Base-by-base conservation (phyloP, 2,797 vertebrate species). In the Balearica regulorum region DNA sequence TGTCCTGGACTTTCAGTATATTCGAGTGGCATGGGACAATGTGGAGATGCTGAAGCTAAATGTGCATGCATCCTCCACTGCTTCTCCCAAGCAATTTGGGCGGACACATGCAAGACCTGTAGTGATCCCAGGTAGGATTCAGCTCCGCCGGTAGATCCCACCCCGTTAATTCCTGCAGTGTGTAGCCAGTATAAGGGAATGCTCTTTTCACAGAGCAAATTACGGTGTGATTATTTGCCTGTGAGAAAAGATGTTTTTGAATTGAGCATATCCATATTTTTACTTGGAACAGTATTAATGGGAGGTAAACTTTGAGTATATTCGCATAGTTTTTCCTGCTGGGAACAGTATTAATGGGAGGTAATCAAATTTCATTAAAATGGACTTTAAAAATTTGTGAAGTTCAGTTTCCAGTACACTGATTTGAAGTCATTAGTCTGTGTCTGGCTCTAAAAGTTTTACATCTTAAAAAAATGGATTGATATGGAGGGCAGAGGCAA, bases 121-220 rank as follows among this genome's bases (percentile, higher is more conserved):
- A 31, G 39, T 31, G 25, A 58, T 10, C 22, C 24, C 43, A 28
- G 71, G 54, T 4, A 35, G 29, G 22, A 83, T 16, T 43, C 65
- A 55, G 58, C 71, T 88, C 58, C 2, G 1, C 39, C 2, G 25
- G 71, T 55, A 66, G 10, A 57, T 60, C 58, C 70, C 41, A 18
- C 13, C 20, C 31, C 1, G 7, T 9, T 20, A 24, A 49, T 17
- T 65, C 44, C 58, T 69, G 16, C 33, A 10, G 21, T 5, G 28
- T 2, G 0, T 6, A 60, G 14, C 44, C 19, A 18, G 58, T 70
- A 22, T 43, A 39, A 72, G 14, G 39, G 8, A 2, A 20, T n/a
- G 3, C 53, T 41, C 1, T 0, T 29, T 57, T 57, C 3, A 0
- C 20, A 2, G 1, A 17, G 44, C 10, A 24, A 48, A 41, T 87